Percentiles rank a stretch among this genome's conserved stretches.
Evolutionary conservation across 2,797 vertebrate genomes (phyloP).

Genomic region (Alectoris magna): DNA sequence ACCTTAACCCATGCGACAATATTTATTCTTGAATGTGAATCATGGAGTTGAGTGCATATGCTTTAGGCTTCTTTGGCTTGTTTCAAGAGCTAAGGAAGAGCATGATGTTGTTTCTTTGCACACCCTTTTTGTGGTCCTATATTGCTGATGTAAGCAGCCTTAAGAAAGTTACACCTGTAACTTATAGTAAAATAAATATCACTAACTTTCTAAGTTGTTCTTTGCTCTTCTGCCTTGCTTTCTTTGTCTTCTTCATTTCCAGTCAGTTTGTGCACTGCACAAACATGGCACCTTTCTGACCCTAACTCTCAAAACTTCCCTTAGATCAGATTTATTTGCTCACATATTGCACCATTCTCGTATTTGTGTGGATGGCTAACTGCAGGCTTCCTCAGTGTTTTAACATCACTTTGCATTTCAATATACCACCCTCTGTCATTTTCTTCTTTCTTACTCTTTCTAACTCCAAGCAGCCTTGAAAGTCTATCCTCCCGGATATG

Average conservation of each 20-base stretch:
- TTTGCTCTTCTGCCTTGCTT: not conserved
- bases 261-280: not conserved
- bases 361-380: not conserved
- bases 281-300: not conserved
- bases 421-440: not conserved
- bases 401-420: not conserved
- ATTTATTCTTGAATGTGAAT: not conserved
- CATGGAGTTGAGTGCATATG: not conserved
- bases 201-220: not conserved
- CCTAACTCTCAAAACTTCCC: not conserved
- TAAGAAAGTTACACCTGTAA: not conserved
- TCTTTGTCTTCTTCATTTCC: not conserved
- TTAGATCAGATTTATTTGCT: not conserved
- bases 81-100: not conserved
- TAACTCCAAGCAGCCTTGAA: not conserved
- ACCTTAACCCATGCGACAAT: not conserved
- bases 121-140: not conserved
- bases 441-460: not conserved
- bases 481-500: not conserved
- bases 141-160: not conserved
- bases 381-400: not conserved
- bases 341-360: not conserved
- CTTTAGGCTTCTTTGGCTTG: not conserved
- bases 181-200: not conserved
- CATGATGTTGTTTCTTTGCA: not conserved